Base-by-base conservation (phyloP, 2,113 vertebrate genomes). In the Prolemur simus region DNA sequence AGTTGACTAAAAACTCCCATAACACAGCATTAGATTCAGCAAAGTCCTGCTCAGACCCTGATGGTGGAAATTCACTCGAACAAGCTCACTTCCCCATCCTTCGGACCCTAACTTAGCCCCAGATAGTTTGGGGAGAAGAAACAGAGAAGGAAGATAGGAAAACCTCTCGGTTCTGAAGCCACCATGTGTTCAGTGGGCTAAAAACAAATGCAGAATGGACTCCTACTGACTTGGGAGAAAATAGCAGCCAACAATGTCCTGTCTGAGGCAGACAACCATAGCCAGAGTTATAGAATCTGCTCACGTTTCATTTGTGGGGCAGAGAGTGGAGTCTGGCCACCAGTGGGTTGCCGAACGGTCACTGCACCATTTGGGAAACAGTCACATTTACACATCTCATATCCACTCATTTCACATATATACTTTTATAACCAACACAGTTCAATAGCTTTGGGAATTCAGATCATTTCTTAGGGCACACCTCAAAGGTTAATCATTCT, bases 401-500 rank as follows among this genome's bases (percentile, higher is more conserved):
- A 27, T 23, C 42, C 39, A 42, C 52, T 45, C 17, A 6, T n/a
- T 13, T 27, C 81, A 91, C 39, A 82, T 47, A 39, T 2, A 18
- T 39, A 54, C 17, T 87, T 90, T 76, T 42, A 63, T 82, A 58
- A 69, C 69, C 80, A 80, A 83, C 34, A 23, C 56, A 21, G 21
- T 42, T 74, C 58, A 76, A 3, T 17, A 39, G 34, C 71, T 49
- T 89, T 52, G 52, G 58, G 52, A 0, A 0, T 32, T 52, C 54
- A 21, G 23, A 83, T 54, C 34, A 87, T 84, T 52, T 82, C 80
- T 89, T 76, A 6, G 18, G 66, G 69, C 29, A 77, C 32, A 90
- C 80, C 66, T 91, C 82, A 96, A 87, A 94, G 37, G 47, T n/a
- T 86, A 71, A 89, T 86, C 69, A 95, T 95, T 15, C 60, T 71